These are phyloP conservation scores for Apantesis nais DNA, from an alignment of 2,888 invertebrate genomes.

Conservation along the genomic window DNA sequence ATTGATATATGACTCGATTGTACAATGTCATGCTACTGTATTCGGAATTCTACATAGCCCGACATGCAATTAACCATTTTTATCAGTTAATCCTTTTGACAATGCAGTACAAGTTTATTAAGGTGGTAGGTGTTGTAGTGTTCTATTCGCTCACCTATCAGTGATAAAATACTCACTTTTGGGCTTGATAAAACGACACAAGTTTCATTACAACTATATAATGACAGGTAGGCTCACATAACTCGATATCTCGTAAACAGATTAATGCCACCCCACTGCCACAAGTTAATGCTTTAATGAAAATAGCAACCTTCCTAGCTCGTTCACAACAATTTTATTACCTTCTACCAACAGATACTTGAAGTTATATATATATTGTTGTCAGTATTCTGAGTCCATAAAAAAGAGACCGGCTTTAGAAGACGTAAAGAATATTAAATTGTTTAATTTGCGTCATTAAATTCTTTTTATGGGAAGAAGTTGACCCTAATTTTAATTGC, in stretches of 20 bases:
- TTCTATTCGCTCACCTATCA: background rate
- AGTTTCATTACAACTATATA: background rate
- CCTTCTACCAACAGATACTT: constrained; percentile 50
- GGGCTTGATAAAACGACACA: background rate
- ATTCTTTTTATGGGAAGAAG: background rate
- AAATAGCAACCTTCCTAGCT: constrained; percentile 59
- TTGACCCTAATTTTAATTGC: background rate
- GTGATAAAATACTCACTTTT: background rate
- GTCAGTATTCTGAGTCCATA: constrained; percentile 56
- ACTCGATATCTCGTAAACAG: constrained; percentile 75
- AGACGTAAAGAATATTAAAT: constrained; percentile 25
- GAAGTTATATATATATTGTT: constrained; percentile 51
- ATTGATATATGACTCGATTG: background rate
- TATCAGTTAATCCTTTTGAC: background rate
- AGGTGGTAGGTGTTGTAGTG: background rate
- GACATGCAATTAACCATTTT: background rate
- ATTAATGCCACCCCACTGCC: constrained; percentile 65
- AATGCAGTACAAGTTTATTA: background rate
- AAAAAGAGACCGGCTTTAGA: constrained; percentile 52
- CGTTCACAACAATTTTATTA: constrained; percentile 60
- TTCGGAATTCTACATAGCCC: background rate
- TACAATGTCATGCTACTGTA: background rate
- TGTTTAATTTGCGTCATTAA: background rate
- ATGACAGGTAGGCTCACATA: constrained; percentile 63
- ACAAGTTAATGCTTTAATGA: constrained; percentile 70